phyloP scores from a whole-genome alignment of 1,140 invertebrate genomes.

The Bradysia coprophila region DNA sequence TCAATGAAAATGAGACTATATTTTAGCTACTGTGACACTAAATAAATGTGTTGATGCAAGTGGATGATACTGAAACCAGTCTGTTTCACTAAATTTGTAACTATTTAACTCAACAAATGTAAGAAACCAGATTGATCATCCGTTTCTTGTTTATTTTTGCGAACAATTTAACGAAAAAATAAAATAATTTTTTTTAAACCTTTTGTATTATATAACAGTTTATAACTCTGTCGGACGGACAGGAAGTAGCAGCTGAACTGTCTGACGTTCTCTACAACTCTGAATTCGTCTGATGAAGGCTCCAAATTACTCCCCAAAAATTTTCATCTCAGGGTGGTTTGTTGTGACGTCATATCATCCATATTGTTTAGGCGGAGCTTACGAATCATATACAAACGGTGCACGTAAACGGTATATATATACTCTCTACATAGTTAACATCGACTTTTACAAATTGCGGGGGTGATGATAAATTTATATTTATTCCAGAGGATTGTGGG shows the following conservation, averaged over 20 bases:
- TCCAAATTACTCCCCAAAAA: neutral
- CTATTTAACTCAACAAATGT: neutral
- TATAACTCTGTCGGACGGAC: slow-evolving; percentile 8
- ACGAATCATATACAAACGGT: neutral
- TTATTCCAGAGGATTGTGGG: neutral
- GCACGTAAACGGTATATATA: neutral
- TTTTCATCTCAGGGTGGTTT: neutral
- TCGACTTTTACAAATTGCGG: neutral
- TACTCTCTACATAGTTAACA: neutral
- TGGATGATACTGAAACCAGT: neutral
- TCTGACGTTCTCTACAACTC: slow-evolving; percentile 24
- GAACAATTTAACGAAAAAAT: neutral
- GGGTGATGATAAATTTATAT: neutral
- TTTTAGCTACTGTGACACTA: neutral
- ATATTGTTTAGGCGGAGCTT: slow-evolving; percentile 1
- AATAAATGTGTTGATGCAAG: neutral
- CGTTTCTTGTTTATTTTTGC: neutral
- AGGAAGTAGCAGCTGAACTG: slow-evolving; percentile 18
- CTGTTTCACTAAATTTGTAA: neutral
- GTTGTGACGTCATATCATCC: neutral
- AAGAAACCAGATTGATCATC: neutral
- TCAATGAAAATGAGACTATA: neutral
- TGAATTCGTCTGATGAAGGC: slow-evolving; percentile 8
- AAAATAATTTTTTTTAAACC: neutral
- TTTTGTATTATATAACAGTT: too few species aligned